These are phyloP conservation scores for Megalops atlanticus DNA, from an alignment of 2,113 vertebrate species.

Conservation along the genomic window DNA sequence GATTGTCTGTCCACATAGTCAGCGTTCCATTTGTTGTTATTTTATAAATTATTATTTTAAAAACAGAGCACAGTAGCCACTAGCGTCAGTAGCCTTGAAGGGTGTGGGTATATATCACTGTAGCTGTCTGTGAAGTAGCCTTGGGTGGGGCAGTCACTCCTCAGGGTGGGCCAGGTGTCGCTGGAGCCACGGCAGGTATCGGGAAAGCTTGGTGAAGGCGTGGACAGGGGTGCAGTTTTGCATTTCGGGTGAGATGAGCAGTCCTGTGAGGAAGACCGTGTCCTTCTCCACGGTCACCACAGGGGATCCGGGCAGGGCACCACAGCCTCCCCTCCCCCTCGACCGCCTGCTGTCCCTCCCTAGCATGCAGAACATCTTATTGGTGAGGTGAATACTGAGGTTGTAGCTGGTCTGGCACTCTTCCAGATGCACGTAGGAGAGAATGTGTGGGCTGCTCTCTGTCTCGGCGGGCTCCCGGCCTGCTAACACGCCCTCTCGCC, in stretches of 20 bases:
- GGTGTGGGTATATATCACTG: not conserved
- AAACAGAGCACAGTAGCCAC: not conserved
- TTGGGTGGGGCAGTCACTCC: conserved; percentile 5
- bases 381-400: conserved; percentile 69
- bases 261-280: conserved; percentile 82
- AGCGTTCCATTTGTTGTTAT: not conserved
- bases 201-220: conserved; percentile 80
- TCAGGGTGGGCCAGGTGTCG: conserved; percentile 33
- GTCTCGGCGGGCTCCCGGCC: conserved; percentile 42
- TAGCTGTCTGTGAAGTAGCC: not conserved
- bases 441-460: conserved; percentile 16
- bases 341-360: not conserved
- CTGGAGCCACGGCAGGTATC: conserved; percentile 79
- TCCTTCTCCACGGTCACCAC: conserved; percentile 69
- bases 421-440: conserved; percentile 64
- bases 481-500: conserved; percentile 54
- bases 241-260: conserved; percentile 62
- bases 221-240: conserved; percentile 43
- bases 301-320: conserved; percentile 67
- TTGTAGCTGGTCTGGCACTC: conserved; percentile 71
- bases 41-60: not conserved
- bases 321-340: fast-evolving
- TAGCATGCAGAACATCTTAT: conserved; percentile 82
- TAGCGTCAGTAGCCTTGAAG: not conserved
- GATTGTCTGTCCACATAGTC: not conserved